Base-by-base conservation (phyloP, 2,888 invertebrate genomes). In the Noctua pronuba region DNA sequence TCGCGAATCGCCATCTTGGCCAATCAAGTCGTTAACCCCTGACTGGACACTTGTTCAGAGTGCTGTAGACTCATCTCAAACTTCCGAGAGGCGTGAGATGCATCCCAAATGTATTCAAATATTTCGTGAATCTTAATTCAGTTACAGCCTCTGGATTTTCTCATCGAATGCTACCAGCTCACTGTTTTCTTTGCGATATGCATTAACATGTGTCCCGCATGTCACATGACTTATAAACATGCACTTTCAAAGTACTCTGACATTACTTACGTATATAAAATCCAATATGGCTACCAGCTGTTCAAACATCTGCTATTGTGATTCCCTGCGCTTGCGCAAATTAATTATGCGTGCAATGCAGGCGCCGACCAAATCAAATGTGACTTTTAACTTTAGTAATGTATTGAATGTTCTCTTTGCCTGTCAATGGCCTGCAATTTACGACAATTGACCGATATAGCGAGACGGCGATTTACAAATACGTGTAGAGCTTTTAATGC, bases 1-100 rank as follows among this genome's bases (percentile, higher is more conserved):
- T 94, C 91, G 93, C 93, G 88, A 93, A 93, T 93, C 94, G 95
- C 94, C 95, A 94, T 95, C 94, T 94, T 95, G 92, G 91, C 91
- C 94, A 95, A 96, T 95, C 95, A 95, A 94, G 94, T 95, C 93
- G 94, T 96, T 96, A 95, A 96, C 96, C 95, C 94, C 86, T 88
- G 88, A 84, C 82, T 86, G 90, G 88, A 86, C 89, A 87, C 89
- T 90, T 89, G 88, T 80, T 80, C 75, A 77, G 80, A 79, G 78
- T 72, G 76, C 73, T 80, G 67, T 71, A 68, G 49, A 66, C 64
- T 82, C 76, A 70, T 80, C 80, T 73, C 16, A 62, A 73, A 77
- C 76, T 70, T 76, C 55, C 28, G 38, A 77, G 44, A 67, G 41
- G 18, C 65, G 58, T 52, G 67, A 75, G 52, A 77, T 66, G 44